These are phyloP conservation scores for Cardiocondyla obscurior DNA, from an alignment of 1,140 invertebrate species.

Conservation along the genomic window DNA sequence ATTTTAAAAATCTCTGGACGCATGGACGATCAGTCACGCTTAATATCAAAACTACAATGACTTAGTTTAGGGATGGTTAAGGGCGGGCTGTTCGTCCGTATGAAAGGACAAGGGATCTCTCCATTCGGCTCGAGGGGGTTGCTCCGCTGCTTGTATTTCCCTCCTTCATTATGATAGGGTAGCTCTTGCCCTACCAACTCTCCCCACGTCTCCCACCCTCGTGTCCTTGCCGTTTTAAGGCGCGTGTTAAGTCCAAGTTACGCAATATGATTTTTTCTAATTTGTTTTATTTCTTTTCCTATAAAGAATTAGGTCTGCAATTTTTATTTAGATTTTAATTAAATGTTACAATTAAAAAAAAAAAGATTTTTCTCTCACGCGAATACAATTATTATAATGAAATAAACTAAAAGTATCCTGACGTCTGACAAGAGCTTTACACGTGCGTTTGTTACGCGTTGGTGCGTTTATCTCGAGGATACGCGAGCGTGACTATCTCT, in stretches of 20 bases:
- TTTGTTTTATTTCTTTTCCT: too few relatives aligned
- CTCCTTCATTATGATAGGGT: slow-evolving; percentile 40
- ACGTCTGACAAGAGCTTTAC: background rate
- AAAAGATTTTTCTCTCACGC: background rate
- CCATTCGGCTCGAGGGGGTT: slow-evolving; percentile 57
- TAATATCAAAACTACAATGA: slow-evolving; percentile 74
- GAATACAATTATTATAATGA: background rate
- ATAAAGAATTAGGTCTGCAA: too few relatives aligned
- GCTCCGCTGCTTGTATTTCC: slow-evolving; percentile 60
- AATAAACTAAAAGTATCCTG: background rate
- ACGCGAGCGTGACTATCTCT: slow-evolving; percentile 27
- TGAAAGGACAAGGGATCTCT: slow-evolving; percentile 69
- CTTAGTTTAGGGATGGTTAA: slow-evolving; percentile 78
- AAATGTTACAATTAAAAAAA: background rate
- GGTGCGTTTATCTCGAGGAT: slow-evolving; percentile 5
- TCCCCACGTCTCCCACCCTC: background rate
- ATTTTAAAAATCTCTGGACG: slow-evolving; percentile 70
- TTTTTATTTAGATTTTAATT: too few relatives aligned
- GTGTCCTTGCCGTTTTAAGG: background rate
- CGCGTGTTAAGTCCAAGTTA: background rate
- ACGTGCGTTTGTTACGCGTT: slow-evolving; percentile 24
- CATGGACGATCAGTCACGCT: slow-evolving; percentile 77
- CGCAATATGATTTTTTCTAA: background rate
- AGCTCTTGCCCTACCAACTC: background rate
- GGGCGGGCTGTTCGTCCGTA: slow-evolving; percentile 67